phyloP scores from a whole-genome alignment of 2,888 invertebrate genomes.

The Clusia tigrina region DNA sequence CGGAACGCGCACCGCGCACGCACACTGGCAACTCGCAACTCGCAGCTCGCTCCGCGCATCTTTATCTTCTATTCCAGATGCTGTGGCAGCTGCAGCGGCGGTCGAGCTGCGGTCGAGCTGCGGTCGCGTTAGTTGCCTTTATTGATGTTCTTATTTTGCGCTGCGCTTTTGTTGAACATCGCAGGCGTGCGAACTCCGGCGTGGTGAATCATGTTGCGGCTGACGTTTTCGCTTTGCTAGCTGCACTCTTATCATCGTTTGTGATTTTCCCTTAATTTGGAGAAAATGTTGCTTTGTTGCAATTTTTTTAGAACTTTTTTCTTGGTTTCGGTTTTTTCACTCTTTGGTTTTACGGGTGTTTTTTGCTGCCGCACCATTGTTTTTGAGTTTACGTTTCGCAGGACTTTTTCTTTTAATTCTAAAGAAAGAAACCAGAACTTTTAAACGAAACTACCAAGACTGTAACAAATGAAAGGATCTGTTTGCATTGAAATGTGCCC shows the following conservation, averaged over 20 bases:
- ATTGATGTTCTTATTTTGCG: background rate
- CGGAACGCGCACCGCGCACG: background rate
- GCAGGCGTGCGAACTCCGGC: background rate
- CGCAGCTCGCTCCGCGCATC: background rate
- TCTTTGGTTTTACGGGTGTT: no score
- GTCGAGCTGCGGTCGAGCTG: background rate
- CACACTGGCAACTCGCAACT: background rate
- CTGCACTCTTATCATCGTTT: background rate
- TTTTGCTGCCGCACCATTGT: no score
- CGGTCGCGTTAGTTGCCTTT: no score
- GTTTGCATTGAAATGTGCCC: constrained; percentile 2
- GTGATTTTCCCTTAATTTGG: background rate
- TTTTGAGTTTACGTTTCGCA: background rate
- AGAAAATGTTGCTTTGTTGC: background rate
- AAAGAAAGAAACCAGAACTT: background rate
- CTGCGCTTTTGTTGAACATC: constrained; percentile 1
- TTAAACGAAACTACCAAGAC: background rate
- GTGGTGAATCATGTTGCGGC: background rate
- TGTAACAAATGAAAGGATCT: background rate
- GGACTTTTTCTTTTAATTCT: background rate
- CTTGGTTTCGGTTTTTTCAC: background rate
- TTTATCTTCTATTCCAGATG: background rate
- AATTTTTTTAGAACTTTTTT: background rate
- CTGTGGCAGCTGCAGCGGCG: constrained; percentile 1
- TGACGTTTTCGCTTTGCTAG: background rate